Percentiles rank a stretch among this genome's conserved stretches.
Conservation (phyloP, 2,113 vertebrate species). For the Corvus cornix region DNA sequence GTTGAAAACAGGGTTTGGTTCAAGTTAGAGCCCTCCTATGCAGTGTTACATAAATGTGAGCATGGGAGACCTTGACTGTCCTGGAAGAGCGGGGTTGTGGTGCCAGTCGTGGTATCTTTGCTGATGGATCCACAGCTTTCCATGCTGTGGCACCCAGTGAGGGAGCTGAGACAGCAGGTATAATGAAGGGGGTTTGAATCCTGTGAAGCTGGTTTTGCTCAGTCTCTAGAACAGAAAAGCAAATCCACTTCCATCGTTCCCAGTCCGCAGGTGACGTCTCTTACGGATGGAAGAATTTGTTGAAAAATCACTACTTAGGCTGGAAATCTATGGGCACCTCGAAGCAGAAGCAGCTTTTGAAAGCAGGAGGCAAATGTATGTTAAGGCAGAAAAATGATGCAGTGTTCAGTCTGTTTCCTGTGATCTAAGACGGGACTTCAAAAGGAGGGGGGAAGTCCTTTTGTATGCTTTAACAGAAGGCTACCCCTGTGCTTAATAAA, state of each 20-base stretch:
- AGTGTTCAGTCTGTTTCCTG: neutral
- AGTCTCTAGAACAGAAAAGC: neutral
- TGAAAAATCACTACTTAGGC: neutral
- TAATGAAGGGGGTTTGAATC: neutral
- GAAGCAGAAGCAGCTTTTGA: neutral
- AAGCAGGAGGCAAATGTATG: accelerated
- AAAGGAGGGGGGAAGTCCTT: neutral
- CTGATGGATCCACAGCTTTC: neutral
- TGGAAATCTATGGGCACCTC: neutral
- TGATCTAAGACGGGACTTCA: neutral
- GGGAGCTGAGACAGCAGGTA: neutral
- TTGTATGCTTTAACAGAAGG: neutral
- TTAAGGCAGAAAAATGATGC: neutral
- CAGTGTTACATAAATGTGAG: neutral
- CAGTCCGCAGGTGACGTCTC: neutral
- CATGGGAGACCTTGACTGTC: neutral
- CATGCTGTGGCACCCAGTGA: neutral
- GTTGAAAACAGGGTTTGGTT: neutral
- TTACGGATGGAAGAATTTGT: neutral
- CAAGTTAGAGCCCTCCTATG: no score
- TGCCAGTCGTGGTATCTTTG: neutral
- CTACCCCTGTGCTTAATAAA: neutral
- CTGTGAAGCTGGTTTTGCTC: neutral
- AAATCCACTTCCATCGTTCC: neutral
- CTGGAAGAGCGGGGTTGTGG: accelerated